These are phyloP conservation scores for Allobates femoralis DNA, from an alignment of 2,797 vertebrate genomes.

Conservation along the genomic window DNA sequence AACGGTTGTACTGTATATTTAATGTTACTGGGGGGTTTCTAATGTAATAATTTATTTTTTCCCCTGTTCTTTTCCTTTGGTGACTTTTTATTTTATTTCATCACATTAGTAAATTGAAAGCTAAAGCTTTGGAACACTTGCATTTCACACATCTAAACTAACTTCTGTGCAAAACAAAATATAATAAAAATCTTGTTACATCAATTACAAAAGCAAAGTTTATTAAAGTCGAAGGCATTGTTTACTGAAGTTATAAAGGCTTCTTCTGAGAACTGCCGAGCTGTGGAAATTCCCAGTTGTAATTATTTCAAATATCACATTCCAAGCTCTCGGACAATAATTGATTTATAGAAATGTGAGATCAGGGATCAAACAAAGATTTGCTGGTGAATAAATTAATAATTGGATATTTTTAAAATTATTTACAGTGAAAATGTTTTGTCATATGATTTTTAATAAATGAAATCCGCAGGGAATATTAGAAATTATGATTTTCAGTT, in stretches of 20 bases:
- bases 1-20: background rate
- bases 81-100: background rate
- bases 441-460: background rate
- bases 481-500: background rate
- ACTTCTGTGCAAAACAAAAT: constrained; percentile 6
- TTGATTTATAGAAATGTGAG: constrained; percentile 52
- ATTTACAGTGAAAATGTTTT: constrained; percentile 20
- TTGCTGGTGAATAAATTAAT: constrained; percentile 25
- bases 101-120: constrained; percentile 16
- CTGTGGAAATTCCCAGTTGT: constrained; percentile 35
- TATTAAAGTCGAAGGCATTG: constrained; percentile 42
- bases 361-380: constrained; percentile 18
- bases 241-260: constrained; percentile 40
- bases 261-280: constrained; percentile 1
- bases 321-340: constrained; percentile 26
- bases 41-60: background rate
- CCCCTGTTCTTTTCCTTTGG: background rate
- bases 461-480: background rate
- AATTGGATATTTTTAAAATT: constrained; percentile 23
- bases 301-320: constrained; percentile 55
- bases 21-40: background rate
- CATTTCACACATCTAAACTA: constrained; percentile 38
- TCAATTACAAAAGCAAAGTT: constrained; percentile 31
- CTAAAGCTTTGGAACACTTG: constrained; percentile 12
- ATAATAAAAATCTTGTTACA: constrained; percentile 25